A percentile compares a stretch with the other conserved stretches of the same genome.
Conservation (phyloP, 2,888 invertebrate species). For the Blastobasis lacticolella region DNA sequence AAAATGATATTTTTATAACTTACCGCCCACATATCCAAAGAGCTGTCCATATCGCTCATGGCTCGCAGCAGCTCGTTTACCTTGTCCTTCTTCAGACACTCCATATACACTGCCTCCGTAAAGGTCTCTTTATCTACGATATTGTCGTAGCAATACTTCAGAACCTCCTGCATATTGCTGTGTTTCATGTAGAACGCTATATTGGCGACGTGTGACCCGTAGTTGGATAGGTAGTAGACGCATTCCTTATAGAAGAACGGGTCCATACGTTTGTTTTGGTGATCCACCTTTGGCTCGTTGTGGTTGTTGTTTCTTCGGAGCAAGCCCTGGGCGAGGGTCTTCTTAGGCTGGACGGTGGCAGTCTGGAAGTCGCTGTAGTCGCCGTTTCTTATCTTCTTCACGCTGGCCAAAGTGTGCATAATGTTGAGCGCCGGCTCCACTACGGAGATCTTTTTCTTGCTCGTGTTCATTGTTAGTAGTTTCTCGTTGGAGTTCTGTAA, state of each 20-base stretch:
- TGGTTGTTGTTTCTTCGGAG: constrained; percentile 49
- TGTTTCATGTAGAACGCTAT: constrained; percentile 85
- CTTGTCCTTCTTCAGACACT: constrained; percentile 78
- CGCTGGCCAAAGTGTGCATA: constrained; percentile 73
- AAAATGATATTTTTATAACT: constrained; percentile 17
- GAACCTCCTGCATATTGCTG: constrained; percentile 78
- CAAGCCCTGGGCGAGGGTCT: constrained; percentile 62
- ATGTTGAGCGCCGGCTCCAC: constrained; percentile 76
- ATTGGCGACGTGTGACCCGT: constrained; percentile 83
- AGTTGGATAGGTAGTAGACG: constrained; percentile 85
- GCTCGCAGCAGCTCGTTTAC: constrained; percentile 75
- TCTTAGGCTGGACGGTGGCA: constrained; percentile 44
- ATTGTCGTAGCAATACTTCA: constrained; percentile 81
- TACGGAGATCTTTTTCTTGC: constrained; percentile 62
- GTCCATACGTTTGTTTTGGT: constrained; percentile 55
- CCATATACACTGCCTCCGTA: constrained; percentile 80
- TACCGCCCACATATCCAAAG: constrained; percentile 81
- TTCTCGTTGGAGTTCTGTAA: constrained; percentile 60
- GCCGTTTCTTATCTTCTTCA: constrained; percentile 71
- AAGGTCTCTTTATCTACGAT: constrained; percentile 80
- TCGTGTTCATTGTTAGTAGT: constrained; percentile 50
- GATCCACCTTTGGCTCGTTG: constrained; percentile 45
- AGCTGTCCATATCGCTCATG: constrained; percentile 78
- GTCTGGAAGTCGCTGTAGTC: constrained; percentile 71
- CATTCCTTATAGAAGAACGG: constrained; percentile 83